Evolutionary conservation across 2,113 vertebrate species (phyloP).

Genomic region (Alethe diademata): DNA sequence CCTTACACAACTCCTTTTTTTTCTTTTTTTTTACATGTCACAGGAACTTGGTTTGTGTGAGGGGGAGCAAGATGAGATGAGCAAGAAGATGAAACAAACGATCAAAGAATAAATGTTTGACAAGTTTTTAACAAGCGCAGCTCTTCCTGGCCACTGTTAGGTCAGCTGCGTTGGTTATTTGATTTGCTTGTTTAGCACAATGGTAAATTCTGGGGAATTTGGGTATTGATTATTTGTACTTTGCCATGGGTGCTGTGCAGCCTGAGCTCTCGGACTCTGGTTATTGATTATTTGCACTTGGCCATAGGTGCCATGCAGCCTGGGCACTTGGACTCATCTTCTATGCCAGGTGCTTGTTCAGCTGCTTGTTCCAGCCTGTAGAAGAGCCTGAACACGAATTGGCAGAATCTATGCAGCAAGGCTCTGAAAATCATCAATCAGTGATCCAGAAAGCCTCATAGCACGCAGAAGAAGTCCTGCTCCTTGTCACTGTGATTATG

Average conservation of each 20-base stretch:
- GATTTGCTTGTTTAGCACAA: neutral
- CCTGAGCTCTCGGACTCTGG: neutral
- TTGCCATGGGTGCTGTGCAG: neutral
- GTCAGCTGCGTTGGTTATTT: neutral
- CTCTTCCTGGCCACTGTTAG: neutral
- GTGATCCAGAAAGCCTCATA: conserved; percentile 21
- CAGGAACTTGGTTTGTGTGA: neutral
- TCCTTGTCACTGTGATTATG: conserved; percentile 10
- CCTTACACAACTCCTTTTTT: accelerated
- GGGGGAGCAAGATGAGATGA: neutral
- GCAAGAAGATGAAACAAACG: neutral
- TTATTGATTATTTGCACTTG: neutral
- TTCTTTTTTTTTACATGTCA: neutral
- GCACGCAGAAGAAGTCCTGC: neutral
- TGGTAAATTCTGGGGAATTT: neutral
- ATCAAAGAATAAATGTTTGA: neutral
- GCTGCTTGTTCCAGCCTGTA: neutral
- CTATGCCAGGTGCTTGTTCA: neutral
- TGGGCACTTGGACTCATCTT: accelerated
- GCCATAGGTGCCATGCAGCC: neutral
- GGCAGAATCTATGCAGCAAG: neutral
- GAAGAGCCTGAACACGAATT: neutral
- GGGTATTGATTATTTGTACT: neutral
- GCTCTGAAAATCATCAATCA: neutral
- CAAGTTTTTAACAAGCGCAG: neutral